Percentiles rank a stretch among this genome's conserved stretches.
Evolutionary conservation across 2,113 vertebrate genomes (phyloP).

Genomic region (Onychorhynchus coronatus): DNA sequence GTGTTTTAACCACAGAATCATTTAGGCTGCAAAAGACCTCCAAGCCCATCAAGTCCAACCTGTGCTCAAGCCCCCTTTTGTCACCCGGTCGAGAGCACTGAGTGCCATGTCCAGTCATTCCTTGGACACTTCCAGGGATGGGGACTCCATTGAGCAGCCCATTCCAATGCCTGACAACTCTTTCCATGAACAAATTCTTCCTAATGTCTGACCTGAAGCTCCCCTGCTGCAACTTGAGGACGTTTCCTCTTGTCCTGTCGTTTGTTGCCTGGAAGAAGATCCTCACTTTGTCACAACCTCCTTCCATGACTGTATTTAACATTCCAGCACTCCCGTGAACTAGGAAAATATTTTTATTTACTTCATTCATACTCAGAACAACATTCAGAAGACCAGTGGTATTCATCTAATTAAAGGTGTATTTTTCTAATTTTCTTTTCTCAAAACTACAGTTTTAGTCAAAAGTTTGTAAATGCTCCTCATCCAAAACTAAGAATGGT

Average conservation of each 20-base stretch:
- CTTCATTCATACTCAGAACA: neutral
- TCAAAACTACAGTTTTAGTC: neutral
- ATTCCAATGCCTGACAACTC: neutral
- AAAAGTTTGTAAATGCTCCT: neutral
- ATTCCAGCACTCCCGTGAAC: neutral
- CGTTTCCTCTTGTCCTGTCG: neutral
- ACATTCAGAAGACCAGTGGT: neutral
- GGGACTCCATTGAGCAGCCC: neutral
- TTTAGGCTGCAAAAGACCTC: neutral
- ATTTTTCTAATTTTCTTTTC: neutral
- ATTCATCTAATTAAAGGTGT: neutral
- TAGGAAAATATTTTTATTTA: neutral
- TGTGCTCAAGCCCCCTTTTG: accelerated
- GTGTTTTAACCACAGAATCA: neutral
- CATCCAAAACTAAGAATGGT: neutral
- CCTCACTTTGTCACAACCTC: neutral
- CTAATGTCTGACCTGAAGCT: neutral
- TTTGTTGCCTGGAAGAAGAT: neutral
- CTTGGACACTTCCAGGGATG: too few relatives aligned
- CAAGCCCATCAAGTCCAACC: neutral
- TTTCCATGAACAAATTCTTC: neutral
- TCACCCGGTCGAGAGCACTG: too few relatives aligned
- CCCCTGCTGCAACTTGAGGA: neutral
- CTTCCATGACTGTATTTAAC: neutral
- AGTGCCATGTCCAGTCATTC: accelerated